Evolutionary conservation across 2,797 vertebrate genomes (phyloP).

Genomic region (Galaxias olidus): DNA sequence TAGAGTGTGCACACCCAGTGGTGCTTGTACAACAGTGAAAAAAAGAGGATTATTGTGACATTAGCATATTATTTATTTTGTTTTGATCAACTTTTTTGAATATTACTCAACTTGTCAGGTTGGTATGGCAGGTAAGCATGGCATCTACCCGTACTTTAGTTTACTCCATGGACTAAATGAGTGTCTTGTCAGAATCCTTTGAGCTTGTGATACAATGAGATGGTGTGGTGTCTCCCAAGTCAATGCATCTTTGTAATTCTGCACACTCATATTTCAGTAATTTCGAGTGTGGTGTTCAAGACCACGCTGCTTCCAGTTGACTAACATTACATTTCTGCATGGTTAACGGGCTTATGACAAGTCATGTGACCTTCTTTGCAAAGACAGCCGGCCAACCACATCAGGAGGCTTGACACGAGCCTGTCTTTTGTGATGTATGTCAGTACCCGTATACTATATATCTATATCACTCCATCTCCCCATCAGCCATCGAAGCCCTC

Average conservation of each 20-base stretch:
- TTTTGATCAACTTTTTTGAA: too few species aligned
- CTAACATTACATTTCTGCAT: conserved; percentile 53
- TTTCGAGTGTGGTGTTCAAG: conserved; percentile 20
- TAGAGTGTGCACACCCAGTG: not conserved
- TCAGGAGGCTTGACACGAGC: conserved; percentile 65
- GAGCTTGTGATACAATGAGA: conserved; percentile 50
- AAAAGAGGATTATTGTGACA: too few species aligned
- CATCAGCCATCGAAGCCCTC: conserved; percentile 76
- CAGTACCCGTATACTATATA: conserved; percentile 15
- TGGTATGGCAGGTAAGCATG: too few species aligned
- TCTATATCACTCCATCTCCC: conserved; percentile 75
- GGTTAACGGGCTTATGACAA: conserved; percentile 67
- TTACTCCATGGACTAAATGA: too few species aligned
- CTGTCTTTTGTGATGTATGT: conserved; percentile 61
- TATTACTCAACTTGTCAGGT: too few species aligned
- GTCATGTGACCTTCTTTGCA: conserved; percentile 55
- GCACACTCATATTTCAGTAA: conserved; percentile 40
- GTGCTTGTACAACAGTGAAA: too few species aligned
- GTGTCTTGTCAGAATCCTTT: conserved; percentile 68
- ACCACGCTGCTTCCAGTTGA: conserved; percentile 19
- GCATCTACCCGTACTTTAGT: too few species aligned
- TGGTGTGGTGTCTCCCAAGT: conserved; percentile 42
- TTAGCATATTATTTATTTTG: too few species aligned
- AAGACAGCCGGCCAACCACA: conserved; percentile 48
- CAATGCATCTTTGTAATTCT: conserved; percentile 34